Evolutionary conservation across 1,140 invertebrate species (phyloP), one percentile per base, ranked within the genome.

Genomic region (Brachionus asplanchnoidis): DNA sequence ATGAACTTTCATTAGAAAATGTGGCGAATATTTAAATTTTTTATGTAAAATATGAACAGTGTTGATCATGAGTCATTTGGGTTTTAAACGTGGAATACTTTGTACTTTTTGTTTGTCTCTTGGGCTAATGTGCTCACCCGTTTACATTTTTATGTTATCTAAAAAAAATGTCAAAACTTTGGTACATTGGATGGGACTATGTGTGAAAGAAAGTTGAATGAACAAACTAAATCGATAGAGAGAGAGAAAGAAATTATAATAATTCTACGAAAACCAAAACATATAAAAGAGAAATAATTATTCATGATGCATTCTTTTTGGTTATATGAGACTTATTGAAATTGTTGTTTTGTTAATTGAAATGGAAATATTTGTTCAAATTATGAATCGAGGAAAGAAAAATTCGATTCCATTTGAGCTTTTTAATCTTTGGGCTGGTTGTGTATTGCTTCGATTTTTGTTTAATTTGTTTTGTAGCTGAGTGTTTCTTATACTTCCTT

Each of bases 331-430:
- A 40, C 17, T 50, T 50, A 28, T 26, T 12, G 11, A 26, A 77
- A 50, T 28, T 44, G 7, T 75, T 75, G 70, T 75, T 75, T 77
- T 53, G 44, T 77, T 77, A 77, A 77, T 77, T 77, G 73, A 75
- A 42, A 75, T 44, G 17, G 70, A 77, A 77, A 77, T 77, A 77
- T 77, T 50, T 77, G 53, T 60, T 60, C 42, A 50, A 77, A 77
- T 77, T 77, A 50, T 77, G 40, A 50, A 75, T 14, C 14, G 20
- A 44, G 40, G 36, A 75, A 42, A 75, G 17, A 23, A 77, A 77
- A 36, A 28, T 77, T 77, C 26, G 36, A 23, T 42, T 75, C 17
- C 32, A 75, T 75, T 44, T 75, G 32, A 42, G 32, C 70, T 75
- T 75, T 44, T 44, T 42, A 42, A 42, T 73, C 40, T 44, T 44